A percentile compares a stretch with the other conserved stretches of the same genome.
phyloP scores from a whole-genome alignment of 1,140 invertebrate genomes.

The Bombus sylvicola region DNA sequence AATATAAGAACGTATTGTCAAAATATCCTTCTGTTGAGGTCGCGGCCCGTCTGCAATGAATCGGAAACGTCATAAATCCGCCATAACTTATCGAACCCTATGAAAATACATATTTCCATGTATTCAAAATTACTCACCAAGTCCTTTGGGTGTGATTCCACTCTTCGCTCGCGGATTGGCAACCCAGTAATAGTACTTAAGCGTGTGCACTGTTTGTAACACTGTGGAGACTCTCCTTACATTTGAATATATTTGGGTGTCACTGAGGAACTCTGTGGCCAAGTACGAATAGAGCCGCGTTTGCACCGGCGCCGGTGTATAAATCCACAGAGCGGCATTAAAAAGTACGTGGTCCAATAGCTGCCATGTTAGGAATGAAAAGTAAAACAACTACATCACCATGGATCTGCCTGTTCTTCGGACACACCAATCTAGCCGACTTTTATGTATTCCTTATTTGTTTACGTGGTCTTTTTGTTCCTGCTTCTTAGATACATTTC shows the following conservation, averaged over 20 bases:
- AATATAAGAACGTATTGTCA: slow-evolving; percentile 97
- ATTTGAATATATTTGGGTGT: slow-evolving; percentile 98
- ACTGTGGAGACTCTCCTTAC: slow-evolving; percentile 98
- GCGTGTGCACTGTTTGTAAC: slow-evolving; percentile 97
- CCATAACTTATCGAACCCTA: neutral
- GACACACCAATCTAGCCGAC: slow-evolving; percentile 83
- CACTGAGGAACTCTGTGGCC: slow-evolving; percentile 98
- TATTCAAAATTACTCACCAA: slow-evolving; percentile 86
- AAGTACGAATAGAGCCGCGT: slow-evolving; percentile 98
- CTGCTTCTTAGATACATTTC: neutral
- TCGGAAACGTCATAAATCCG: neutral
- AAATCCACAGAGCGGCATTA: slow-evolving; percentile 99
- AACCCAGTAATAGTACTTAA: slow-evolving; percentile 99
- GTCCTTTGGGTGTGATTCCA: slow-evolving; percentile 96
- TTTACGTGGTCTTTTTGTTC: slow-evolving; percentile 27
- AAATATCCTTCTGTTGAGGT: slow-evolving; percentile 96
- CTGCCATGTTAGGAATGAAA: slow-evolving; percentile 93
- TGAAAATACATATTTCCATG: neutral
- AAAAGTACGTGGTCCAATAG: slow-evolving; percentile 99
- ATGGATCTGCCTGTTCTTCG: slow-evolving; percentile 85
- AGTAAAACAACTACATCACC: slow-evolving; percentile 89
- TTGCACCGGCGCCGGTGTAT: slow-evolving; percentile 98
- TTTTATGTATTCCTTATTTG: slow-evolving; percentile 62
- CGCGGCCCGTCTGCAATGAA: slow-evolving; percentile 93
- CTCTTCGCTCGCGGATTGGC: slow-evolving; percentile 97